Evolutionary conservation across 2,113 vertebrate genomes (phyloP).

Genomic region (Ammospiza caudacuta): DNA sequence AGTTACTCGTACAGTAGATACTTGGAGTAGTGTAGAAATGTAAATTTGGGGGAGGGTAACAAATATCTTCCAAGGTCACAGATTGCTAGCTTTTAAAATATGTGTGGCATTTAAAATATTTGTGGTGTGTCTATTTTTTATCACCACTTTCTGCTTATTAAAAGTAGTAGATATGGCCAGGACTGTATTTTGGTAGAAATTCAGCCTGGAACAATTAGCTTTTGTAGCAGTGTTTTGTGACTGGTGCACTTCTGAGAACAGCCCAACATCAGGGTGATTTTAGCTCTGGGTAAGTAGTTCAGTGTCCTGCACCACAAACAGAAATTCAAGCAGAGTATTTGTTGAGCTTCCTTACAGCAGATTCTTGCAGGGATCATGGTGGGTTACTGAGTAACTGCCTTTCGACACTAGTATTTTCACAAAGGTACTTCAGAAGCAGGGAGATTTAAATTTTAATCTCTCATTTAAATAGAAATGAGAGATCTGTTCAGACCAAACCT

Average conservation of each 20-base stretch:
- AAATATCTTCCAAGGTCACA: neutral
- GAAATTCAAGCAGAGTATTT: neutral
- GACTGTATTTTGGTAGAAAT: neutral
- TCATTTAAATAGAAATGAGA: neutral
- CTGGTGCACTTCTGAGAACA: neutral
- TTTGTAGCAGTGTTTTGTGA: neutral
- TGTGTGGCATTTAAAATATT: neutral
- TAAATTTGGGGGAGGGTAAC: neutral
- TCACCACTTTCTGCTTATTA: neutral
- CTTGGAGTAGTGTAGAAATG: neutral
- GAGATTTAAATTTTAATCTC: neutral
- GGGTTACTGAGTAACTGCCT: neutral
- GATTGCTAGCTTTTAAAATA: neutral
- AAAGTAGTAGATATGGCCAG: neutral
- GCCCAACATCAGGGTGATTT: neutral
- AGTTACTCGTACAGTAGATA: neutral
- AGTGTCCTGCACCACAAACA: neutral
- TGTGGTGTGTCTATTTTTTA: neutral
- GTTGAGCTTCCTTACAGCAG: rapidly evolving
- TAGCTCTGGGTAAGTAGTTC: neutral
- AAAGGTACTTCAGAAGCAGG: neutral
- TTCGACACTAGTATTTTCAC: neutral
- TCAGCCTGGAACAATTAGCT: neutral
- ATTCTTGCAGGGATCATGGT: neutral
- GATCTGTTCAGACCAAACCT: neutral